A percentile compares a stretch with the other conserved stretches of the same genome.
phyloP scores from a whole-genome alignment of 2,888 invertebrate genomes.

The Hypomecis atomaria region DNA sequence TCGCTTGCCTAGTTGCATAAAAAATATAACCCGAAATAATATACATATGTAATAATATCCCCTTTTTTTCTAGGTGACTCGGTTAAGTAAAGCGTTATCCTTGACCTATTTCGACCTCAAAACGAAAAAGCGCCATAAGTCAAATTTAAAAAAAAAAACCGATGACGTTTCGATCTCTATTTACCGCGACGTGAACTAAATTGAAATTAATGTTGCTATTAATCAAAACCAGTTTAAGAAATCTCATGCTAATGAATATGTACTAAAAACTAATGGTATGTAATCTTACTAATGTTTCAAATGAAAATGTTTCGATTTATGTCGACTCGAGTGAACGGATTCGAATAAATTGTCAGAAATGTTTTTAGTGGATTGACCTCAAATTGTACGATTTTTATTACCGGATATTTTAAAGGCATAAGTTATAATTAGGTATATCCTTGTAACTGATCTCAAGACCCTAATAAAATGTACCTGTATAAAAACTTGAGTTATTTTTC shows the following conservation, averaged over 20 bases:
- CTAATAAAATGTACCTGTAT: neutral
- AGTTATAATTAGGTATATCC: constrained; percentile 1
- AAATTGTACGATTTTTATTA: constrained; percentile 1
- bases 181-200: constrained; percentile 26
- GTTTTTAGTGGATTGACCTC: constrained; percentile 28
- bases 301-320: constrained; percentile 25
- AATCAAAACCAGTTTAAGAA: constrained; percentile 39
- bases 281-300: constrained; percentile 24
- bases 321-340: neutral
- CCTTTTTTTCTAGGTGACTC: neutral
- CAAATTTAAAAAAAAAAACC: constrained; percentile 9
- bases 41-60: too few relatives aligned
- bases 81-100: neutral
- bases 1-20: too few relatives aligned
- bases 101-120: neutral
- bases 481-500: neutral
- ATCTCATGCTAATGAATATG: constrained; percentile 36
- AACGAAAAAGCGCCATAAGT: constrained; percentile 3
- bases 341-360: constrained; percentile 8
- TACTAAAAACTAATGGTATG: constrained; percentile 21
- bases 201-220: constrained; percentile 34
- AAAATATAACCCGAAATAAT: too few relatives aligned
- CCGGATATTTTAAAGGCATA: constrained; percentile 6
- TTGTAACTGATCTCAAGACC: neutral
- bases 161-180: constrained; percentile 5